Evolutionary conservation across 1,140 invertebrate species (phyloP).

Genomic region (Liolophura sinensis): DNA sequence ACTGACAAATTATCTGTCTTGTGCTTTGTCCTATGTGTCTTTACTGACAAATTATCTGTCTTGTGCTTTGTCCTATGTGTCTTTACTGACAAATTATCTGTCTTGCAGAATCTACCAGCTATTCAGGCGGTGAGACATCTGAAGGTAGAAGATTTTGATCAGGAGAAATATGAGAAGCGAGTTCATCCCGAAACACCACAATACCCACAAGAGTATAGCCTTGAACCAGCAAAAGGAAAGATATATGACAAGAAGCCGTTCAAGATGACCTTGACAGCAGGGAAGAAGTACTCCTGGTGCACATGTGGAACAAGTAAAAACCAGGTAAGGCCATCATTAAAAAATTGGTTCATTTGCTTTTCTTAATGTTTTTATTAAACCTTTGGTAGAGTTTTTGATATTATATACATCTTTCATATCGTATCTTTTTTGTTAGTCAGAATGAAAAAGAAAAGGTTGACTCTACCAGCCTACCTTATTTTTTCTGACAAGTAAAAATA

Average conservation of each 20-base stretch:
- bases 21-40: background rate
- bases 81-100: background rate
- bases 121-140: background rate
- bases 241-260: conserved; percentile 83
- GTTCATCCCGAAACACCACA: conserved; percentile 41
- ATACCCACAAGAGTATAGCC: conserved; percentile 32
- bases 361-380: too few species aligned
- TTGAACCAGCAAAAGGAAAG: conserved; percentile 40
- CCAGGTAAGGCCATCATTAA: conserved; percentile 62
- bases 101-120: background rate
- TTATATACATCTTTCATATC: too few species aligned
- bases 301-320: conserved; percentile 87
- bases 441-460: too few species aligned
- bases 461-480: too few species aligned
- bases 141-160: conserved; percentile 13
- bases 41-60: background rate
- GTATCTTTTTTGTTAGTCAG: too few species aligned
- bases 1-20: background rate
- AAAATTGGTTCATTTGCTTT: conserved; percentile 9
- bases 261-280: conserved; percentile 72
- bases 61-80: background rate
- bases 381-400: too few species aligned
- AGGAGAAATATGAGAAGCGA: background rate
- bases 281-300: conserved; percentile 91
- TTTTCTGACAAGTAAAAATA: too few species aligned